Evolutionary conservation across 2,797 vertebrate genomes (phyloP).

Genomic region (Muraenolepis orangiensis): DNA sequence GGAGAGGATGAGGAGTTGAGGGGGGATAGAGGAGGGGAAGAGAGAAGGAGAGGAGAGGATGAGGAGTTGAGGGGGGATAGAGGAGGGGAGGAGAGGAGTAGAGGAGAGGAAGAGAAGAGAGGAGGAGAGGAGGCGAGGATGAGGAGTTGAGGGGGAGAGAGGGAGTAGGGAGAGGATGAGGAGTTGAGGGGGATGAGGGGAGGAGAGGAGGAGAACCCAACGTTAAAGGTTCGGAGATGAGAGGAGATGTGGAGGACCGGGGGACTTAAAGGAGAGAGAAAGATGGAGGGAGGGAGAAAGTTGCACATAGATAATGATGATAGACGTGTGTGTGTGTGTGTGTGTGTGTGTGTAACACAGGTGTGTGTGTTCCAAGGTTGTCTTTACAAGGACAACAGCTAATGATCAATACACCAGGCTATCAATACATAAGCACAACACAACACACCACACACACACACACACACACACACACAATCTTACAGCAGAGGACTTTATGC

Average conservation of each 20-base stretch:
- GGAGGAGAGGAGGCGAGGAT: no score
- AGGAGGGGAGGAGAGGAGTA: no score
- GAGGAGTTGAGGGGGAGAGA: no score
- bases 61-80: neutral
- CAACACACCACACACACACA: neutral
- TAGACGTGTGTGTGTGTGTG: neutral
- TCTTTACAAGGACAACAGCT: constrained; percentile 31
- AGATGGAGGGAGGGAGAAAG: neutral
- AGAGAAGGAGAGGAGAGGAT: no score
- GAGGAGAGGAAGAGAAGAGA: no score
- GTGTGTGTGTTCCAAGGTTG: constrained; percentile 30
- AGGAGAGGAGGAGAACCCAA: no score
- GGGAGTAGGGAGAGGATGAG: neutral
- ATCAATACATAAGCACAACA: neutral
- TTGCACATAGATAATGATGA: no score
- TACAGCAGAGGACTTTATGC: neutral
- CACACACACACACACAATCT: constrained; percentile 5
- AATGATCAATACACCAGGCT: constrained; percentile 26
- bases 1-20: no score
- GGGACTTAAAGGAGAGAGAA: neutral
- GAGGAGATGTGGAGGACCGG: neutral
- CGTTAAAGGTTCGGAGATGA: no score
- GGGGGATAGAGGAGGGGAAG: no score
- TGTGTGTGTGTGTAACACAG: neutral
- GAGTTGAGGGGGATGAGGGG: neutral